Conservation (phyloP, 2,888 invertebrate species). For the Catotricha subobsoleta region DNA sequence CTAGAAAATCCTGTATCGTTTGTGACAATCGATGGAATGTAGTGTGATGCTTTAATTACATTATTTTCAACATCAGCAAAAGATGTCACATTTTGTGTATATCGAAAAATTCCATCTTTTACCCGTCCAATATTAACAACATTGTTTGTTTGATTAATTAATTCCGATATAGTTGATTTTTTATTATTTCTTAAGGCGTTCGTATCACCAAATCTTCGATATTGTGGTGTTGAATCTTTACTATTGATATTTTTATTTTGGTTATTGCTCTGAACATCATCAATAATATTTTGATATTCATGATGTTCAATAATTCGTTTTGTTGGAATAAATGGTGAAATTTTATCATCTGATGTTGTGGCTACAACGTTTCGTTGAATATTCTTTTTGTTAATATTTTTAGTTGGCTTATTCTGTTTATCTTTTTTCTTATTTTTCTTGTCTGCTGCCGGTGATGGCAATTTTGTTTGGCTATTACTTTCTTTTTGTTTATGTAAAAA, state of each 20-base stretch:
- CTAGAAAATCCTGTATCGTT: constrained; percentile 3
- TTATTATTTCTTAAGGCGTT: constrained; percentile 11
- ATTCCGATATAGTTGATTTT: background rate
- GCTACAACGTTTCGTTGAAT: background rate
- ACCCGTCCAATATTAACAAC: background rate
- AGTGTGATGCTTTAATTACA: background rate
- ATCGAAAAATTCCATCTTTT: background rate
- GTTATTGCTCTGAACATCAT: constrained; percentile 6
- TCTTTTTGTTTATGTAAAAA: too few species aligned
- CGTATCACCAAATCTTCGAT: constrained; percentile 14
- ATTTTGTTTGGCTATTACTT: too few species aligned
- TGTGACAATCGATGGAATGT: background rate
- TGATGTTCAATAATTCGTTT: constrained; percentile 11
- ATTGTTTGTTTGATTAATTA: background rate
- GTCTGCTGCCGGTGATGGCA: too few species aligned
- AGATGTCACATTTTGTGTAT: constrained; percentile 10
- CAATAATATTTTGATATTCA: constrained; percentile 13
- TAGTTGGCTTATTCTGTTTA: background rate
- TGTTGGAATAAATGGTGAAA: constrained; percentile 9
- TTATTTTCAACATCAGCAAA: constrained; percentile 11
- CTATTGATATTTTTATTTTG: background rate
- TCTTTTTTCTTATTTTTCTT: constrained; percentile 1
- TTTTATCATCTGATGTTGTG: constrained; percentile 7
- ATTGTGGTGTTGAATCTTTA: constrained; percentile 8
- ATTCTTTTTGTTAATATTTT: constrained; percentile 2